These are phyloP conservation scores for Dreissena polymorpha DNA, from an alignment of 1,140 invertebrate species.

Conservation along the genomic window DNA sequence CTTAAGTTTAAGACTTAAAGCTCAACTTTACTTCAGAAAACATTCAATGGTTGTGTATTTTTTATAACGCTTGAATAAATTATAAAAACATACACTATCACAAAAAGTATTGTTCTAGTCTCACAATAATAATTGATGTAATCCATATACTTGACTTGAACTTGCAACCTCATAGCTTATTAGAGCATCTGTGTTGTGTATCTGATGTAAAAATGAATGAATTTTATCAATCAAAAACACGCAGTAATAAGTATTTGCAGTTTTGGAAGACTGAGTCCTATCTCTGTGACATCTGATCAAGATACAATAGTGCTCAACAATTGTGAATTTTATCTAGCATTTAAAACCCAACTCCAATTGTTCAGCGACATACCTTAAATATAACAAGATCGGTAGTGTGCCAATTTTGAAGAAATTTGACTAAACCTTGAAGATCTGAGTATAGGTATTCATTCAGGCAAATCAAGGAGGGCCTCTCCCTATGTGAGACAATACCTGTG, in stretches of 20 bases:
- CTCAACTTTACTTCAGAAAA: too few species aligned
- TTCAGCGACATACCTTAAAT: slow-evolving; percentile 41
- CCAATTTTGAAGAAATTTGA: slow-evolving; percentile 48
- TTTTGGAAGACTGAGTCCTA: neutral
- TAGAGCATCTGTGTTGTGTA: neutral
- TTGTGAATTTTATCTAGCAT: slow-evolving; percentile 50
- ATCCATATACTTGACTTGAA: neutral
- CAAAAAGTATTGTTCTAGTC: too few species aligned
- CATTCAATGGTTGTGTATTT: too few species aligned
- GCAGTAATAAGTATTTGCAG: neutral
- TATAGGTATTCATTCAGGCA: neutral
- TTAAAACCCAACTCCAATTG: slow-evolving; percentile 31
- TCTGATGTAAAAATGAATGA: neutral
- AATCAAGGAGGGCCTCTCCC: too few species aligned
- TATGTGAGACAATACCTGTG: too few species aligned
- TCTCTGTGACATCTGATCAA: slow-evolving; percentile 44
- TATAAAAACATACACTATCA: too few species aligned
- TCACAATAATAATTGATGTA: neutral
- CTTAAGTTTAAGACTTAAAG: too few species aligned
- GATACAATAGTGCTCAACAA: slow-evolving; percentile 39
- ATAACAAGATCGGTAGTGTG: slow-evolving; percentile 52
- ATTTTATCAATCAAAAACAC: neutral
- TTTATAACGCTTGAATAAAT: too few species aligned
- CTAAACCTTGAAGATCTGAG: slow-evolving; percentile 18
- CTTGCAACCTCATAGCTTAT: neutral